Evolutionary conservation across 2,113 vertebrate genomes (phyloP).

Genomic region (Pogonocichla stellata): DNA sequence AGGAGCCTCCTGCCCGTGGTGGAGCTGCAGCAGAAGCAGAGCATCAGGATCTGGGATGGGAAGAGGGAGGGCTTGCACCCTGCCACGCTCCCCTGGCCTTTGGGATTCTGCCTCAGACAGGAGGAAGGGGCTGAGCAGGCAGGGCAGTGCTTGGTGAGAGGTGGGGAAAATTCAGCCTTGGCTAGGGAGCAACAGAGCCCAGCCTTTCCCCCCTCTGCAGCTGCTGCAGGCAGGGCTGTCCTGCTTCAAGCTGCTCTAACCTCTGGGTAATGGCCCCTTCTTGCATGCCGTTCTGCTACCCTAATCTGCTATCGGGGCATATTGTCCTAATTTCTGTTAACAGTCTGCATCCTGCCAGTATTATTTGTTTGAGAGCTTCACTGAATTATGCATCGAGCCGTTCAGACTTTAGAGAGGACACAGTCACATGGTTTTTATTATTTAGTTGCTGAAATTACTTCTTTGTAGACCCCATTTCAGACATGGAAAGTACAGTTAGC

Average conservation of each 20-base stretch:
- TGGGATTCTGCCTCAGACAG: fast-evolving
- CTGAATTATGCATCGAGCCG: not conserved
- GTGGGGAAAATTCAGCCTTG: not conserved
- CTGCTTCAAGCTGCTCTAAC: not conserved
- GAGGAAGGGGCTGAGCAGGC: not conserved
- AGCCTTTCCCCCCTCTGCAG: not conserved
- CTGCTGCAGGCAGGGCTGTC: not conserved
- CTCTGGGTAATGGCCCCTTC: not conserved
- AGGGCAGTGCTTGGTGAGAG: fast-evolving
- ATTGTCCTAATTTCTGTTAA: conserved; percentile 57
- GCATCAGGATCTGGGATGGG: not conserved
- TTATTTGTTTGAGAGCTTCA: conserved; percentile 64
- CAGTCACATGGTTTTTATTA: conserved; percentile 1
- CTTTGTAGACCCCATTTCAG: conserved; percentile 47
- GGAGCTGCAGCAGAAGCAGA: not conserved
- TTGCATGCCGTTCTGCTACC: not conserved
- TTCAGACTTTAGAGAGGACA: conserved; percentile 32
- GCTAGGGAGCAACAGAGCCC: not conserved
- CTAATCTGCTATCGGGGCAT: conserved; percentile 26
- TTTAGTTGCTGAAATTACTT: conserved; percentile 56
- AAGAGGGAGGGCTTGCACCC: not conserved
- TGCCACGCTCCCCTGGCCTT: fast-evolving
- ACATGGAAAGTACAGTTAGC: conserved; percentile 48
- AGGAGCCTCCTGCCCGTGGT: not conserved
- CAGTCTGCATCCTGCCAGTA: conserved; percentile 67